A percentile compares a stretch with the other conserved stretches of the same genome.
Evolutionary conservation across 2,888 invertebrate species (phyloP).

Genomic region (Spatulosminthurus flaviceps): DNA sequence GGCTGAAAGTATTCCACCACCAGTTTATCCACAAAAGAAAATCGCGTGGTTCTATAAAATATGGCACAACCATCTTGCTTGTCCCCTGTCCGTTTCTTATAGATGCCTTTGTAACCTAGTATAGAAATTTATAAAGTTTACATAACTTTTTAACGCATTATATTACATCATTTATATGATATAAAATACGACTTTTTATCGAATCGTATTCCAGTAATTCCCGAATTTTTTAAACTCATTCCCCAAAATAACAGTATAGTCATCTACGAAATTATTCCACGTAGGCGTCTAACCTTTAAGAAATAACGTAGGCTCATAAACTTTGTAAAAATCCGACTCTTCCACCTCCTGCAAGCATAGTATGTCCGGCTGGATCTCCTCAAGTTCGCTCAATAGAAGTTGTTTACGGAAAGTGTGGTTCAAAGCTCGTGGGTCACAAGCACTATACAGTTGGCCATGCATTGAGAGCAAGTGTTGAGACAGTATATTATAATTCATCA

Average conservation of each 20-base stretch:
- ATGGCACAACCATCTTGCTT: conserved; percentile 91
- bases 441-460: conserved; percentile 78
- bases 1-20: conserved; percentile 76
- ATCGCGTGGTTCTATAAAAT: conserved; percentile 76
- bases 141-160: not conserved
- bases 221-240: too few relatives aligned
- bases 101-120: conserved; percentile 79
- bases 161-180: not conserved
- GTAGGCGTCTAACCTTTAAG: conserved; percentile 66
- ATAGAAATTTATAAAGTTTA: too few relatives aligned
- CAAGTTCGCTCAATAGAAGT: conserved; percentile 72
- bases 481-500: conserved; percentile 88
- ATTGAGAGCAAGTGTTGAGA: conserved; percentile 81
- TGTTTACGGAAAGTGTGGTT: conserved; percentile 76
- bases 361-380: conserved; percentile 72
- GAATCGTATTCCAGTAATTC: too few relatives aligned
- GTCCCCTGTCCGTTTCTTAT: conserved; percentile 82
- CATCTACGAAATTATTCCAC: not conserved
- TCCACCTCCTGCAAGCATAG: conserved; percentile 93
- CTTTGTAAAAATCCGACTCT: conserved; percentile 74
- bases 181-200: too few relatives aligned
- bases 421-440: conserved; percentile 72
- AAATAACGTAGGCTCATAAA: conserved; percentile 69
- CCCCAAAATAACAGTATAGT: too few relatives aligned
- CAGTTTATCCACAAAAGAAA: conserved; percentile 74